Evolutionary conservation across 2,888 invertebrate genomes (phyloP), one percentile per base, ranked within the genome.

Genomic region (Eupithecia subumbrata): DNA sequence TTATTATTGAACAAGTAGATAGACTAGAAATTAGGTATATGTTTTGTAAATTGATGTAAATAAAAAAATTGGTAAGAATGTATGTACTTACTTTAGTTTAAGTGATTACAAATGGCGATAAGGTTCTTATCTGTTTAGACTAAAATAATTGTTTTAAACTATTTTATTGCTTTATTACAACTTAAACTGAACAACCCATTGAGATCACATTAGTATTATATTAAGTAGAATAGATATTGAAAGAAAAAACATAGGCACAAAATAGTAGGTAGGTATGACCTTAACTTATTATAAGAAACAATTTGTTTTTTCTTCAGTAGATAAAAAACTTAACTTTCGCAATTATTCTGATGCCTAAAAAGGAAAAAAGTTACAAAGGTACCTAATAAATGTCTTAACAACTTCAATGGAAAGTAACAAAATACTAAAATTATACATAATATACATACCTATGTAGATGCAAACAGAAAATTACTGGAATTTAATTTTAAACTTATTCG

Each of bases 41-140:
- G 81, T 87, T 85, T 18, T 90, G 87, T 88, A 89, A 85, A 90
- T 87, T 86, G 86, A 85, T 90, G 90, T 90, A 89, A 85, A 87
- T 86, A 74, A 67, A 74, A 76, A 73, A 25, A 37, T 73, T 25
- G 48, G 66, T 78, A 78, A 75, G 71, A 72, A 75, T 74, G 71
- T 73, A 72, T 40, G 37, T 37, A 37, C 37, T 37, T 34, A 34
- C 34, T 37, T 45, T 37, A 30, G 40, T 71, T 71, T 71, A 74
- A 74, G 69, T 72, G 70, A 68, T 72, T 18, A 71, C 48, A 75
- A 72, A 80, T 78, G 81, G 80, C 81, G 75, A 81, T 80, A 81
- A 79, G 80, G 67, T 77, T 76, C 25, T 73, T 64, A 76, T 77
- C 34, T 73, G 56, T 70, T 76, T 70, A 75, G 67, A 78, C 64